Percentiles rank a stretch among this genome's conserved stretches.
Conservation (phyloP, 1,140 invertebrate species). For the Doryteuthis pealeii region DNA sequence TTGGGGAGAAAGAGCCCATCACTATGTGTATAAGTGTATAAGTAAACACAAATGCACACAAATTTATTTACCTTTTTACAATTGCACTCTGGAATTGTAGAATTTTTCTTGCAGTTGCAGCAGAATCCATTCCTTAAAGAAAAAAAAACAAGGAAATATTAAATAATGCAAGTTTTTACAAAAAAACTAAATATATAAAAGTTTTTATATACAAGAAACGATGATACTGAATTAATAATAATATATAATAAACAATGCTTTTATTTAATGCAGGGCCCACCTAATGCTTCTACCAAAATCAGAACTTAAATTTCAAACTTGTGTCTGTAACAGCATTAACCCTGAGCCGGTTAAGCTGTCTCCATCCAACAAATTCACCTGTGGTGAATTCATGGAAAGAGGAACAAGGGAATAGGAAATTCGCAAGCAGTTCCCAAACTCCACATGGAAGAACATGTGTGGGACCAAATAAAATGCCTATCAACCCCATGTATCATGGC, state of each 20-base stretch:
- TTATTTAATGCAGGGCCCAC: too few species aligned
- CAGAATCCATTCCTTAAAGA: not conserved
- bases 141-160: not conserved
- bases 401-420: too few species aligned
- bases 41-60: not conserved
- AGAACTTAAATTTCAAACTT: not conserved
- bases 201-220: not conserved
- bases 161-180: not conserved
- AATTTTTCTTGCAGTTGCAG: slow-evolving; percentile 52
- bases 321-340: not conserved
- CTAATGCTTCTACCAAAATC: not conserved
- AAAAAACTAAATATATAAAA: not conserved
- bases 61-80: slow-evolving; percentile 45
- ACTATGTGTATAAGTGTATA: too few species aligned
- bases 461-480: not conserved
- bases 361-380: too few species aligned
- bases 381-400: too few species aligned
- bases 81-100: slow-evolving; percentile 72
- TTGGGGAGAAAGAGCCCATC: too few species aligned
- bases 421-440: too few species aligned
- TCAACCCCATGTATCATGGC: not conserved
- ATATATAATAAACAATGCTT: too few species aligned
- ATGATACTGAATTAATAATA: too few species aligned
- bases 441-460: too few species aligned
- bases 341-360: not conserved